Conservation (phyloP, 64 coral and sea anemone genomes). For the Orbicella faveolata region DNA sequence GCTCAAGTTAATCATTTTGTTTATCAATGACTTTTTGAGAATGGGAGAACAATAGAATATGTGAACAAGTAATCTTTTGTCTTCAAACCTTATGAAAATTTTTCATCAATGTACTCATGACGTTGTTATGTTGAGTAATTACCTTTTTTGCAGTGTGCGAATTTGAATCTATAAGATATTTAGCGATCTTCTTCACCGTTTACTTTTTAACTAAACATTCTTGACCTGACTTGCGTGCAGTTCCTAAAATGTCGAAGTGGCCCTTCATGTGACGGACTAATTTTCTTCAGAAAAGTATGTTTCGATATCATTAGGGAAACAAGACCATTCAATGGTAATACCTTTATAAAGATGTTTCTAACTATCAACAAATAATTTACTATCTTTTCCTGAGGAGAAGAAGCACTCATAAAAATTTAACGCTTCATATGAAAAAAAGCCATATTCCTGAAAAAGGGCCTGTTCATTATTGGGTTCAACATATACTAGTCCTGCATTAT, state of each 20-base stretch:
- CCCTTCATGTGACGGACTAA: not conserved
- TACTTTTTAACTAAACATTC: not conserved
- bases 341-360: not conserved
- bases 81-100: not conserved
- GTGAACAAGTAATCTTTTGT: not conserved
- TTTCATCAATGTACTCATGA: not conserved
- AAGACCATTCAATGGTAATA: not conserved
- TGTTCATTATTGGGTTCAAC: too few relatives aligned
- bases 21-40: not conserved
- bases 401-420: too few relatives aligned
- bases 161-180: not conserved
- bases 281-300: too few relatives aligned
- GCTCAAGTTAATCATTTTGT: slow-evolving; percentile 11
- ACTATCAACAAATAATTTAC: too few relatives aligned
- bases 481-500: too few relatives aligned
- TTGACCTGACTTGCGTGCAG: too few relatives aligned
- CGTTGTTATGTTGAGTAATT: not conserved
- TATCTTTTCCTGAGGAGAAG: too few relatives aligned
- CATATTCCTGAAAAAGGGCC: too few relatives aligned
- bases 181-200: not conserved
- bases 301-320: too few relatives aligned
- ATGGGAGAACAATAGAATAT: not conserved
- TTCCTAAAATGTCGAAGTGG: too few relatives aligned
- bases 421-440: too few relatives aligned
- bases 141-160: not conserved